Conservation (phyloP, 1,140 invertebrate genomes). For the Meloidogyne chitwoodi region DNA sequence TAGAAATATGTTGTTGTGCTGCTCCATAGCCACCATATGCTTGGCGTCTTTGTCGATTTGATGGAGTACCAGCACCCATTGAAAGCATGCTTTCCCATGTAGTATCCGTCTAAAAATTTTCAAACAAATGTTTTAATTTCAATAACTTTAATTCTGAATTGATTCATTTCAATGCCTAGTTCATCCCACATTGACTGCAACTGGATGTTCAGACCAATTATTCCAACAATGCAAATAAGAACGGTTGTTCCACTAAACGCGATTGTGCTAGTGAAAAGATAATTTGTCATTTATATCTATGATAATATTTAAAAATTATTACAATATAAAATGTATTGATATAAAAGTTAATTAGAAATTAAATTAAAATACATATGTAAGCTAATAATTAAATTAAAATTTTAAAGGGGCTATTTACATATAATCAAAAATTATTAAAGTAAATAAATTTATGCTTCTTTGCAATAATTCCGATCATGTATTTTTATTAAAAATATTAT, state of each 20-base stretch:
- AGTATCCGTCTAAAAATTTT: constrained; percentile 47
- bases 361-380: too few relatives aligned
- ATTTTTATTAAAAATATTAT: too few relatives aligned
- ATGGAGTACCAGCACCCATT: constrained; percentile 51
- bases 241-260: constrained; percentile 49
- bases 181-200: constrained; percentile 55
- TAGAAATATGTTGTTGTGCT: neutral
- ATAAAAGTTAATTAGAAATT: too few relatives aligned
- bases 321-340: neutral
- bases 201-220: constrained; percentile 51
- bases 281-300: constrained; percentile 7
- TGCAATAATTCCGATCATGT: too few relatives aligned
- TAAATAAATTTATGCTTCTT: too few relatives aligned
- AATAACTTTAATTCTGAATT: constrained; percentile 40
- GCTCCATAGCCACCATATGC: constrained; percentile 51
- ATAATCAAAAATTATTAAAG: too few relatives aligned
- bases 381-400: too few relatives aligned
- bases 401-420: too few relatives aligned
- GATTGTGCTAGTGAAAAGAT: constrained; percentile 52
- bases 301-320: too few relatives aligned
- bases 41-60: constrained; percentile 53
- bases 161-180: constrained; percentile 51
- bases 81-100: constrained; percentile 51
- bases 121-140: constrained; percentile 20
- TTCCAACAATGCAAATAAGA: constrained; percentile 49